Evolutionary conservation across 2,113 vertebrate species (phyloP).

Genomic region (Apodemus sylvaticus): DNA sequence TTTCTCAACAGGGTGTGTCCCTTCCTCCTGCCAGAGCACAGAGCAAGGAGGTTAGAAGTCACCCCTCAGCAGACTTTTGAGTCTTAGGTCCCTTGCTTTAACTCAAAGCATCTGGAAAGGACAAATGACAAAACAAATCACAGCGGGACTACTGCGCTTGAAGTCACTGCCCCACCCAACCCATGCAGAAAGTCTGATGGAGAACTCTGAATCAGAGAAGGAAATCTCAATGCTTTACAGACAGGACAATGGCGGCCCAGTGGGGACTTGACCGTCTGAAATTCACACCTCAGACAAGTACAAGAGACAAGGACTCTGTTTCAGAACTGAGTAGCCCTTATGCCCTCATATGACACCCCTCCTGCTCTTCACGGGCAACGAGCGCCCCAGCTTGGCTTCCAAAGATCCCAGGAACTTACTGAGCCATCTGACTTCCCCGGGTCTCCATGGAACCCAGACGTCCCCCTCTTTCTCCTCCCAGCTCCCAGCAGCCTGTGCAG

Average conservation of each 20-base stretch:
- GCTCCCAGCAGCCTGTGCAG: background rate
- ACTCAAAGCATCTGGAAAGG: background rate
- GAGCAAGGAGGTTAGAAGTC: background rate
- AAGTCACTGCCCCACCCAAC: background rate
- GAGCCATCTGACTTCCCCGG: too few relatives aligned
- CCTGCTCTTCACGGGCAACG: background rate
- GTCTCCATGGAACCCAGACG: background rate
- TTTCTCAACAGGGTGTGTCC: background rate
- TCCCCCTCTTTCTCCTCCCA: background rate
- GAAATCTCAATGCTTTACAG: background rate
- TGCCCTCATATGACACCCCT: accelerated
- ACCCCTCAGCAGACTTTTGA: background rate
- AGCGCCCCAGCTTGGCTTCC: background rate
- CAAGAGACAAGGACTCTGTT: background rate
- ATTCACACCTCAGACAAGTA: background rate
- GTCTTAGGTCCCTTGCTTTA: background rate
- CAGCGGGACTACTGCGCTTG: background rate
- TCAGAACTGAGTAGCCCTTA: background rate
- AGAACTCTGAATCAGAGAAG: background rate
- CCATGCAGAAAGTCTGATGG: background rate
- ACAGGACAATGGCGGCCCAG: background rate
- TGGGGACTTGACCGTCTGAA: background rate
- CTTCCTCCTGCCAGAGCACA: background rate
- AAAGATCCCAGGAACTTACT: too few relatives aligned
- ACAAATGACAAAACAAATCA: background rate